Evolutionary conservation across 2,888 invertebrate species (phyloP).

Genomic region (Drosophila macrothrix): DNA sequence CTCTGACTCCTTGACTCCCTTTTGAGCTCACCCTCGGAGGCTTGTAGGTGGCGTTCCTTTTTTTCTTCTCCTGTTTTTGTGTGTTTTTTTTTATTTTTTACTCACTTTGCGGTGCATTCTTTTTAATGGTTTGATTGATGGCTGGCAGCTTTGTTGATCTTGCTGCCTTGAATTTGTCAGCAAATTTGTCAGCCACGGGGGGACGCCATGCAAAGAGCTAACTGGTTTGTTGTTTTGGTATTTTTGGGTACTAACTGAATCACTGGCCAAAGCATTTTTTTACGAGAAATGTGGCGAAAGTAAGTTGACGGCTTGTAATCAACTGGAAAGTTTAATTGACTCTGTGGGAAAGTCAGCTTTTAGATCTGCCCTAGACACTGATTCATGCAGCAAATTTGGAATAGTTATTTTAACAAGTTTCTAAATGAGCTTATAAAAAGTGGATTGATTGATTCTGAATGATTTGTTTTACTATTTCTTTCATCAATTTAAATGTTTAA

Average conservation of each 20-base stretch:
- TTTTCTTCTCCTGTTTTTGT: not conserved
- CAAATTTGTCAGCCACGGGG: slow-evolving; percentile 73
- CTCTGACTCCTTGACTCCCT: not conserved
- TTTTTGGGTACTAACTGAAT: slow-evolving; percentile 66
- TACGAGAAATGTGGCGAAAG: slow-evolving; percentile 67
- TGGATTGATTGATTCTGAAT: not conserved
- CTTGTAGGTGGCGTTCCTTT: slow-evolving; percentile 70
- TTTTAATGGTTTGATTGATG: slow-evolving; percentile 79
- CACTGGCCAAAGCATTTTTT: slow-evolving; percentile 65
- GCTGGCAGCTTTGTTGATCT: slow-evolving; percentile 72
- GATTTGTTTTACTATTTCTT: not conserved
- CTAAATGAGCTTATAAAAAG: not conserved
- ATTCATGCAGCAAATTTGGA: slow-evolving; percentile 18
- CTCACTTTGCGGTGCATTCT: slow-evolving; percentile 78
- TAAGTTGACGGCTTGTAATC: slow-evolving; percentile 45
- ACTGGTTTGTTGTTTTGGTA: slow-evolving; percentile 61
- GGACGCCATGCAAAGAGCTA: slow-evolving; percentile 42
- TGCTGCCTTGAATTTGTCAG: slow-evolving; percentile 79
- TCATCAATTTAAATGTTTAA: not conserved
- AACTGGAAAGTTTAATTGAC: slow-evolving; percentile 39
- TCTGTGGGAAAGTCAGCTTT: slow-evolving; percentile 26
- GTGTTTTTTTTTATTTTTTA: slow-evolving; percentile 36
- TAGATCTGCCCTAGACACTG: slow-evolving; percentile 9
- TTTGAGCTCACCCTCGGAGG: not conserved
- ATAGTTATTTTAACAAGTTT: not conserved